Percentiles rank a stretch among this genome's conserved stretches.
These are phyloP conservation scores for Sciaenops ocellatus DNA, from an alignment of 2,797 vertebrate genomes.

Conservation along the genomic window DNA sequence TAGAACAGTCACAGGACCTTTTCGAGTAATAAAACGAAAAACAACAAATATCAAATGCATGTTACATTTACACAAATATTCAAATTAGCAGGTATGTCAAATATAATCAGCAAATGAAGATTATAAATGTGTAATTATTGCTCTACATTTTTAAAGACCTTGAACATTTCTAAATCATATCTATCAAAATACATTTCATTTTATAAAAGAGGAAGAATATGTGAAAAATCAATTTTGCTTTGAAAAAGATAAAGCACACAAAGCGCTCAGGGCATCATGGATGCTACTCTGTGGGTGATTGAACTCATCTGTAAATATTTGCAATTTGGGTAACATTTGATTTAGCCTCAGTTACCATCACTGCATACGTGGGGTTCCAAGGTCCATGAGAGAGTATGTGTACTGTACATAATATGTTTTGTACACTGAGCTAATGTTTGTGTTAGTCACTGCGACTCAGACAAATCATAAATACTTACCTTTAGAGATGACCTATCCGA, in stretches of 20 bases:
- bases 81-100: neutral
- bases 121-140: neutral
- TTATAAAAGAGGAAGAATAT: neutral
- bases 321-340: conserved; percentile 73
- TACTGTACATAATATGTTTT: neutral
- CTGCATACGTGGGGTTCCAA: neutral
- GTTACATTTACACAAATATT: neutral
- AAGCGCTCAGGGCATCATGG: neutral
- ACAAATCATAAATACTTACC: neutral
- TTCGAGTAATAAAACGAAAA: conserved; percentile 1
- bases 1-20: conserved; percentile 8
- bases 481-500: neutral
- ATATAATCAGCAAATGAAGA: neutral
- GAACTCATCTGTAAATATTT: conserved; percentile 74
- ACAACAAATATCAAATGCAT: neutral
- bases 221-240: neutral
- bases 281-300: conserved; percentile 21
- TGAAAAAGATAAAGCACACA: neutral
- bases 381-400: neutral
- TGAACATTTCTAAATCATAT: neutral
- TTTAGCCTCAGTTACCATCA: conserved; percentile 9
- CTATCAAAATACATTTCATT: neutral
- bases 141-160: neutral
- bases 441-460: neutral
- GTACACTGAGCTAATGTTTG: neutral